Base-by-base conservation (phyloP, 2,113 vertebrate species). In the Cyprinodon variegatus region DNA sequence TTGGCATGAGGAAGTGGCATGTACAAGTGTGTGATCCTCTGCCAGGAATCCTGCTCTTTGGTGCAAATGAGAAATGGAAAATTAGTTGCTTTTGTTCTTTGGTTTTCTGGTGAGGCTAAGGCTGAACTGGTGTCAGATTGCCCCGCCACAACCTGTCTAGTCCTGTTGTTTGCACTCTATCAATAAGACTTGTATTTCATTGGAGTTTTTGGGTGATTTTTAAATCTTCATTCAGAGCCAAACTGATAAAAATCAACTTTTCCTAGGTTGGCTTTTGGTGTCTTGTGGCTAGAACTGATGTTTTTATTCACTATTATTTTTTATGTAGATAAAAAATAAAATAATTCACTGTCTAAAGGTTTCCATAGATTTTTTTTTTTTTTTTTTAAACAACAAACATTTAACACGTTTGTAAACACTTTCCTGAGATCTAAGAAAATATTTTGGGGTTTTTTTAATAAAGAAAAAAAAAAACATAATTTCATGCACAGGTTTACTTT, bases 71-170 rank as follows among this genome's bases (percentile, higher is more conserved):
- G 66, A 84, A 84, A 72, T 83, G 77, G 76, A 75, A 88, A 91
- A 93, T 90, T 85, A 88, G 83, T 85, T 90, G 87, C 85, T 91
- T 92, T 93, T 92, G 82, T 92, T 71, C 13, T 20, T 36, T 39
- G 61, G 57, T 50, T 77, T 81, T 79, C 72, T 76, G 82, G 59
- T 65, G 72, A 65, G 46, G 22, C 59, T 77, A 67, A 78, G 60
- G 81, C 50, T 83, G 74, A 85, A 86, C 81, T 75, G 71, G 68
- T 2, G 61, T 83, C 81, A 9, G 71, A 74, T 81, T 81, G 65
- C 43, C 20, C 68, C 48, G 59, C 70, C 41, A 66, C 72, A 65
- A 70, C 45, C 65, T 53, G 70, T 72, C 78, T 53, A 29, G 46
- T 61, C 12, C 65, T 15, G 20, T 83, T 84, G 74, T 79, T 6